Conservation (phyloP, 2,888 invertebrate species). For the Poecilus cupreus region DNA sequence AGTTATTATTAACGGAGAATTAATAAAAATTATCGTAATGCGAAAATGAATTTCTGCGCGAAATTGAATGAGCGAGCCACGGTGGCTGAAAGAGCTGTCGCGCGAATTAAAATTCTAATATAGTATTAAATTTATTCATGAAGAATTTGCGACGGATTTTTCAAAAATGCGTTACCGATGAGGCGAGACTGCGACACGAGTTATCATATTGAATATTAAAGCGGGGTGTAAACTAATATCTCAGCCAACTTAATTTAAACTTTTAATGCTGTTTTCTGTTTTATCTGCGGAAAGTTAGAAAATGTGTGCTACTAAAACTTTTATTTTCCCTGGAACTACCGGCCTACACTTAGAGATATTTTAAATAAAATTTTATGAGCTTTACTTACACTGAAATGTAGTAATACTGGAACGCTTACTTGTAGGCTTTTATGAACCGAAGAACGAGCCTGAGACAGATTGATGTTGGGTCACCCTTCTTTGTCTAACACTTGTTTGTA, state of each 20-base stretch:
- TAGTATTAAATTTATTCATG: conserved; percentile 52
- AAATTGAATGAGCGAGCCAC: not conserved
- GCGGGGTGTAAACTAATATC: conserved; percentile 48
- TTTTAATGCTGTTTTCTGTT: conserved; percentile 47
- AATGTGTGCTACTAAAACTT: conserved; percentile 11
- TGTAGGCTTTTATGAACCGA: too few species aligned
- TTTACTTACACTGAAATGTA: too few species aligned
- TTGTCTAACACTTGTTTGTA: too few species aligned
- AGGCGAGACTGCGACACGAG: not conserved
- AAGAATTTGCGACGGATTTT: conserved; percentile 25
- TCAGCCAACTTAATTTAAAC: conserved; percentile 48
- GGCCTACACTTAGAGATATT: too few species aligned
- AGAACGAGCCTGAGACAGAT: too few species aligned
- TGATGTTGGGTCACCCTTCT: too few species aligned
- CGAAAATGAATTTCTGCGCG: not conserved
- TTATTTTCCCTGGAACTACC: not conserved
- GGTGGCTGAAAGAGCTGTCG: not conserved
- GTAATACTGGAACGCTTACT: too few species aligned
- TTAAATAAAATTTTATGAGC: too few species aligned
- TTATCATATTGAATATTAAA: conserved; percentile 51
- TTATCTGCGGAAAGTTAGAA: not conserved
- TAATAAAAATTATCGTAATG: not conserved
- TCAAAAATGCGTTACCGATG: conserved; percentile 27
- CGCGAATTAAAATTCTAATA: conserved; percentile 47
- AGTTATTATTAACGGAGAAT: too few species aligned